Conservation (phyloP, 2,797 vertebrate genomes). For the Rhyacichthys aspro region DNA sequence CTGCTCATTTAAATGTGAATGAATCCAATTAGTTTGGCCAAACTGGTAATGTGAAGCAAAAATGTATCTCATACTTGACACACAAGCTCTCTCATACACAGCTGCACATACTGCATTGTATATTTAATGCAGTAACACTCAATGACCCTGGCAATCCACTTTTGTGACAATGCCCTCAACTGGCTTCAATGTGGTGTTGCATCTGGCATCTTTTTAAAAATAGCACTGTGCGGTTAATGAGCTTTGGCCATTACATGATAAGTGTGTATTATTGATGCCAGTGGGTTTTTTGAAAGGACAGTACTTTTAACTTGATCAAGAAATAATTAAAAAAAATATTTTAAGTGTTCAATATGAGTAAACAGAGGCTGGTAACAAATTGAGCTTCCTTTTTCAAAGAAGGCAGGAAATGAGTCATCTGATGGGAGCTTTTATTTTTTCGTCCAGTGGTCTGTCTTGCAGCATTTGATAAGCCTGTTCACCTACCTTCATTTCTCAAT, state of each 20-base stretch:
- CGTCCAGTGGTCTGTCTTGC: conserved; percentile 74
- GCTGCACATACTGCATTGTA: conserved; percentile 50
- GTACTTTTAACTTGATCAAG: conserved; percentile 60
- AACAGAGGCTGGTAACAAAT: conserved; percentile 60
- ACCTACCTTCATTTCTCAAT: conserved; percentile 66
- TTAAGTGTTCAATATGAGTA: conserved; percentile 61
- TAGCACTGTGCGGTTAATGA: conserved; percentile 55
- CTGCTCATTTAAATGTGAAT: conserved; percentile 74
- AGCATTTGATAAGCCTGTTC: conserved; percentile 73
- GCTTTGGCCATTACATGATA: conserved; percentile 52
- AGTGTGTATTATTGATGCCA: conserved; percentile 66
- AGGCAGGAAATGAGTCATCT: conserved; percentile 62
- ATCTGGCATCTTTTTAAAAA: conserved; percentile 55
- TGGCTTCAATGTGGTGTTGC: conserved; percentile 60
- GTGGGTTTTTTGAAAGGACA: conserved; percentile 46
- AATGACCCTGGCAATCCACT: conserved; percentile 54
- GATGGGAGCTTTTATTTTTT: conserved; percentile 71
- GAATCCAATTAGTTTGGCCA: conserved; percentile 71
- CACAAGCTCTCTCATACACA: conserved; percentile 28
- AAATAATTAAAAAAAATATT: conserved; percentile 34
- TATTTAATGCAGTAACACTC: conserved; percentile 39
- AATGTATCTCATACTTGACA: conserved; percentile 60
- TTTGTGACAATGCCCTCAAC: conserved; percentile 52
- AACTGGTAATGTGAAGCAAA: conserved; percentile 75
- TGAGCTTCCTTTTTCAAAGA: conserved; percentile 71